Conservation (phyloP, 92 coral and sea anemone species). For the Zoanthus gigantus region DNA sequence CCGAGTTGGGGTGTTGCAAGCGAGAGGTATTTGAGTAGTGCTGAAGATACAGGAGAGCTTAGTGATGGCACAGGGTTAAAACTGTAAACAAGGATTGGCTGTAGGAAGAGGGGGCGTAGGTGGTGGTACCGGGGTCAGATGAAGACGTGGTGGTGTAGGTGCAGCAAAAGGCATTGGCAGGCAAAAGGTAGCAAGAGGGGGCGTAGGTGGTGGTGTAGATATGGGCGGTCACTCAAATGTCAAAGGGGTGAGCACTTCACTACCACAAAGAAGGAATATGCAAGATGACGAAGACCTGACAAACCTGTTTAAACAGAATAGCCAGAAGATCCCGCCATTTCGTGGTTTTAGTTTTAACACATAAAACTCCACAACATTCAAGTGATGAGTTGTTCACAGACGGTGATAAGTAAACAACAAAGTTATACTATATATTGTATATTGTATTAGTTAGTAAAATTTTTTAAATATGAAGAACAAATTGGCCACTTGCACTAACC, state of each 20-base stretch:
- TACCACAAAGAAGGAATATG: background rate
- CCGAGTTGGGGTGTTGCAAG: background rate
- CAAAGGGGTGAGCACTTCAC: background rate
- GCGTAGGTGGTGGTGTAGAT: background rate
- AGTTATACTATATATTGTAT: background rate
- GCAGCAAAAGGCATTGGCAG: background rate
- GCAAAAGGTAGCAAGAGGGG: background rate
- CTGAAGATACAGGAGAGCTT: background rate
- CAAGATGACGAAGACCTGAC: background rate
- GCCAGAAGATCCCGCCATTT: background rate
- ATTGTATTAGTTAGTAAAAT: too few species aligned
- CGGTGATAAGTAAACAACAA: background rate
- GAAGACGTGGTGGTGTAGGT: background rate
- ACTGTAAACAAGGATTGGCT: background rate
- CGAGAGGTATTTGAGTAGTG: background rate
- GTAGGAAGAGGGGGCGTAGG: background rate
- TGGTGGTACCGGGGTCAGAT: background rate
- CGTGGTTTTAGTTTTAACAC: background rate
- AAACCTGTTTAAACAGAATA: background rate
- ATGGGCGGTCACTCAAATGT: background rate
- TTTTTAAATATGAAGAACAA: too few species aligned
- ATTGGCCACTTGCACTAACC: too few species aligned
- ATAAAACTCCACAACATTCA: background rate
- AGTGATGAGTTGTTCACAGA: background rate
- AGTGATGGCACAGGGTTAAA: background rate